These are phyloP conservation scores for Drosophila mimica DNA, from an alignment of 2,888 invertebrate species.

Conservation along the genomic window DNA sequence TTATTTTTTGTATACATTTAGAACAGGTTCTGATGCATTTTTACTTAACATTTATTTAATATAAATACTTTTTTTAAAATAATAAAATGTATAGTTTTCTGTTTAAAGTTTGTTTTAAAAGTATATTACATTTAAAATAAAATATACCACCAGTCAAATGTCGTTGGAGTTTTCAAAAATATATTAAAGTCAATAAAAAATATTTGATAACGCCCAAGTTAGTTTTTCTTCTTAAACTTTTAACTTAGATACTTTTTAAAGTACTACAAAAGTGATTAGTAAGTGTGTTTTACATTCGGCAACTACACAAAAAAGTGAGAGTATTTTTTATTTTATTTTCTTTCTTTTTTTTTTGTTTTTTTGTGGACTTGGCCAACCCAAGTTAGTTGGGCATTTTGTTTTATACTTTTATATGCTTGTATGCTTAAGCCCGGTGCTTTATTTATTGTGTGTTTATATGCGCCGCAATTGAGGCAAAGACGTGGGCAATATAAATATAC, in stretches of 20 bases:
- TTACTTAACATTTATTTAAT: neutral
- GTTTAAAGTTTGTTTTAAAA: neutral
- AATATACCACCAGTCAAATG: neutral
- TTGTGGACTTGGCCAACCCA: constrained; percentile 11
- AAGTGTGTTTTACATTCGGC: constrained; percentile 8
- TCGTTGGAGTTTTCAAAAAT: fast-evolving
- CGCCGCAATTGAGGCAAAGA: constrained; percentile 51
- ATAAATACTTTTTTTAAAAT: neutral
- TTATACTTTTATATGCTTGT: constrained; percentile 40
- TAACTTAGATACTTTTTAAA: neutral
- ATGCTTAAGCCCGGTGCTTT: constrained; percentile 50
- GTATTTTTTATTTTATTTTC: neutral
- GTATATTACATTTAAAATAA: neutral
- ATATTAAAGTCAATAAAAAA: neutral
- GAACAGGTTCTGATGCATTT: too few species aligned
- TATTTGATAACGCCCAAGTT: neutral
- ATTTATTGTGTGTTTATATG: constrained; percentile 65
- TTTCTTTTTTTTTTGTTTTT: neutral
- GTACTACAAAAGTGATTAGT: neutral
- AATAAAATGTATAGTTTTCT: fast-evolving
- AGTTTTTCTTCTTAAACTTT: neutral
- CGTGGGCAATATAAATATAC: constrained; percentile 49
- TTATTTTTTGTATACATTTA: neutral
- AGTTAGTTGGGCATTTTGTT: constrained; percentile 49
- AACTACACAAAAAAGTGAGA: neutral